Evolutionary conservation across 1,140 invertebrate genomes (phyloP).

Genomic region (Heliconius hewitsoni): DNA sequence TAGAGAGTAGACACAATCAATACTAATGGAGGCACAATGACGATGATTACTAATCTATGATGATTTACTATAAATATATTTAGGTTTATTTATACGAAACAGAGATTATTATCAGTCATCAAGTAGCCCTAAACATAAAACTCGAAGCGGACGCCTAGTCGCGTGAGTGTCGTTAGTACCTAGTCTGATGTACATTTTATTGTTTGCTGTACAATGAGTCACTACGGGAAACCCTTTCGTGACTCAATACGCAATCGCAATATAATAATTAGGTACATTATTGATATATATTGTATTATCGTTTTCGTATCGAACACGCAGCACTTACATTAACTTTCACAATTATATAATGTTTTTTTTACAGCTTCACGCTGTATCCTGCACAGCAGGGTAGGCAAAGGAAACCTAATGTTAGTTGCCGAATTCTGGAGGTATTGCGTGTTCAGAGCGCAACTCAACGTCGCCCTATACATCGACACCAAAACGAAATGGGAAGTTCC

Average conservation of each 20-base stretch:
- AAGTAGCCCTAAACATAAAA: conserved; percentile 23
- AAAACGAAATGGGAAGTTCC: too few relatives aligned
- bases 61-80: conserved; percentile 1
- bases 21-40: background rate
- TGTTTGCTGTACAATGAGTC: conserved; percentile 49
- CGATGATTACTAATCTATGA: background rate
- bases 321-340: conserved; percentile 33
- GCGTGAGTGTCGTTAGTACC: conserved; percentile 36
- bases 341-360: conserved; percentile 16
- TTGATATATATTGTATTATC: conserved; percentile 39
- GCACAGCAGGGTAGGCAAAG: too few relatives aligned
- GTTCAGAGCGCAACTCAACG: too few relatives aligned
- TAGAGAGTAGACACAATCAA: background rate
- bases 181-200: conserved; percentile 43
- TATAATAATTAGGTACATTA: conserved; percentile 46
- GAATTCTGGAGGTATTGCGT: too few relatives aligned
- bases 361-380: too few relatives aligned
- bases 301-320: conserved; percentile 34
- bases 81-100: background rate
- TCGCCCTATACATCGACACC: too few relatives aligned
- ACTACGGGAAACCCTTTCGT: conserved; percentile 68
- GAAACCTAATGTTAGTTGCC: too few relatives aligned
- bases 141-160: conserved; percentile 27
- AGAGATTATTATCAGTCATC: conserved; percentile 20
- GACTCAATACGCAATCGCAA: conserved; percentile 63